Percentiles rank a stretch among this genome's conserved stretches.
These are phyloP conservation scores for Chrysodeixis includens DNA, from an alignment of 2,888 invertebrate genomes.

Conservation along the genomic window DNA sequence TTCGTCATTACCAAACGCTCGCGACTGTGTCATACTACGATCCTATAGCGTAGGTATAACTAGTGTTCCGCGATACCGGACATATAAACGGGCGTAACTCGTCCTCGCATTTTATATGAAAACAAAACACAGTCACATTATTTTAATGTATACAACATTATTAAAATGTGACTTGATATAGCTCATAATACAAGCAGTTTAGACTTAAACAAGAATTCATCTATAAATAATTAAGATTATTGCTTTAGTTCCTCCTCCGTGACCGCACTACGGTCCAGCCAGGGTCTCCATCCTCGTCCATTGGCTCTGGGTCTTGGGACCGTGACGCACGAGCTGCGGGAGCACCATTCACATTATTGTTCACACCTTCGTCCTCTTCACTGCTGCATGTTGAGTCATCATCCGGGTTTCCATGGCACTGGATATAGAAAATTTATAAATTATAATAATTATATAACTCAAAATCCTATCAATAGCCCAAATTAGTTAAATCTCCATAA, in stretches of 20 bases:
- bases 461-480: no score
- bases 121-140: no score
- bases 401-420: slow-evolving; percentile 85
- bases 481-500: no score
- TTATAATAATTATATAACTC: no score
- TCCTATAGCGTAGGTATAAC: no score
- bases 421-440: slow-evolving; percentile 45
- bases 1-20: no score
- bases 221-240: slow-evolving; percentile 26
- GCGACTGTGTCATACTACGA: no score
- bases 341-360: slow-evolving; percentile 66
- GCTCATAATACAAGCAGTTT: slow-evolving; percentile 47
- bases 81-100: no score
- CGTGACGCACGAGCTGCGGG: slow-evolving; percentile 65
- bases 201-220: slow-evolving; percentile 25
- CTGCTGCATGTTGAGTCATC: slow-evolving; percentile 84
- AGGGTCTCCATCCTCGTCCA: slow-evolving; percentile 88
- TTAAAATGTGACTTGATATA: no score
- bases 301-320: slow-evolving; percentile 71
- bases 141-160: no score
- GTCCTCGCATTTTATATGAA: no score
- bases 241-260: slow-evolving; percentile 84
- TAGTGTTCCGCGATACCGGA: no score
- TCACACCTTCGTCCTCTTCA: slow-evolving; percentile 75
- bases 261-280: slow-evolving; percentile 92